Evolutionary conservation across 2,797 vertebrate genomes (phyloP).

Genomic region (Enteromius argenteus): DNA sequence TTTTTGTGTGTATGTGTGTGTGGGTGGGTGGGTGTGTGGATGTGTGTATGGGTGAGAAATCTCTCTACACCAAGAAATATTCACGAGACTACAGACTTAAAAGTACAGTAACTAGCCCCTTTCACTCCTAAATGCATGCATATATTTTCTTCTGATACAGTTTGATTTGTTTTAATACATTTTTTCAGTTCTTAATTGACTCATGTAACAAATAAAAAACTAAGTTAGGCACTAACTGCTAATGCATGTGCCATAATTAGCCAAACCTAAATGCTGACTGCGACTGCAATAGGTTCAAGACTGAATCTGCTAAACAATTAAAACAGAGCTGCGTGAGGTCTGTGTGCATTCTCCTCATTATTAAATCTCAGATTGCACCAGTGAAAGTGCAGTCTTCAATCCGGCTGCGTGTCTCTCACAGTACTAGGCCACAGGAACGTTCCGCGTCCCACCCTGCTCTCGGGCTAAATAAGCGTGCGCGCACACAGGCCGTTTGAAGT

Average conservation of each 20-base stretch:
- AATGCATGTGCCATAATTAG: constrained; percentile 87
- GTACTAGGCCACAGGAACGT: constrained; percentile 10
- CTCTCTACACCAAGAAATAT: not conserved
- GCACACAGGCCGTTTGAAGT: constrained; percentile 59
- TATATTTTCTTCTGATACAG: not conserved
- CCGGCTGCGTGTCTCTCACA: constrained; percentile 76
- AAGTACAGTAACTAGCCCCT: not conserved
- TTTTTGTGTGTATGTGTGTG: not conserved
- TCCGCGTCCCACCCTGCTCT: constrained; percentile 70
- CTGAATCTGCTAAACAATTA: constrained; percentile 83
- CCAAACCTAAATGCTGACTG: constrained; percentile 83
- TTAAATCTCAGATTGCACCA: constrained; percentile 84
- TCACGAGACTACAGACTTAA: not conserved
- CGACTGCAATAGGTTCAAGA: constrained; percentile 84
- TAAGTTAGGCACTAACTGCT: constrained; percentile 47
- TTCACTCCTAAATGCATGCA: not conserved
- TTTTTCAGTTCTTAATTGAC: not conserved
- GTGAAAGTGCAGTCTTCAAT: constrained; percentile 65
- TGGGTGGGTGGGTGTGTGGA: not conserved
- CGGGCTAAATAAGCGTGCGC: constrained; percentile 77
- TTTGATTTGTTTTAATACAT: not conserved
- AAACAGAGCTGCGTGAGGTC: constrained; percentile 83
- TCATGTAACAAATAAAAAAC: constrained; percentile 11
- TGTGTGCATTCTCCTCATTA: constrained; percentile 83
- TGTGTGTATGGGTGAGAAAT: not conserved